phyloP scores from a whole-genome alignment of 2,113 vertebrate species.

The Chlamydotis undulata region DNA sequence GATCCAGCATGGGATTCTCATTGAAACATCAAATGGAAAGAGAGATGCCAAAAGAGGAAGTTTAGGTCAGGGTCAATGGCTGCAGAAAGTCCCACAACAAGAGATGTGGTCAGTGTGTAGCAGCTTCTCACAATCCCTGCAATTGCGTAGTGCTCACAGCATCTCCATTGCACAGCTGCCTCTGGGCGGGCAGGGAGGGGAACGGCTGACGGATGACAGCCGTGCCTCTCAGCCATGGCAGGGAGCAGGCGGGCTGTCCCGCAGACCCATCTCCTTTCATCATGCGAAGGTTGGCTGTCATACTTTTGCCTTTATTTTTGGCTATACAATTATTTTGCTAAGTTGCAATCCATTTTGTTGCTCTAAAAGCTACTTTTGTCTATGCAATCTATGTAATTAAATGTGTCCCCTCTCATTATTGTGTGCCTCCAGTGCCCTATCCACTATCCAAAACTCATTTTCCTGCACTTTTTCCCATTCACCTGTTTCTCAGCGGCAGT shows the following conservation, averaged over 20 bases:
- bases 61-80: not conserved
- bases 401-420: not conserved
- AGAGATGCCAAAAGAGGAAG: not conserved
- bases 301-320: not conserved
- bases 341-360: not conserved
- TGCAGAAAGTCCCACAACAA: not conserved
- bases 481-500: not conserved
- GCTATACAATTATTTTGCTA: not conserved
- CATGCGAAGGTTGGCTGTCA: not conserved
- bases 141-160: not conserved
- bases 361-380: not conserved
- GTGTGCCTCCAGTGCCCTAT: not conserved
- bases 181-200: not conserved
- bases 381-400: not conserved
- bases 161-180: not conserved
- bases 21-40: not conserved
- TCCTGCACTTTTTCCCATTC: not conserved
- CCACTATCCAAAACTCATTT: not conserved
- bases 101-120: not conserved
- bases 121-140: not conserved
- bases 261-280: not conserved
- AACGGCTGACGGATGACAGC: accelerated
- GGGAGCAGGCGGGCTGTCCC: not conserved
- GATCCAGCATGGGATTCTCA: not conserved
- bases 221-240: accelerated